phyloP scores from a whole-genome alignment of 1,140 invertebrate species.

The Globodera ellingtonae region DNA sequence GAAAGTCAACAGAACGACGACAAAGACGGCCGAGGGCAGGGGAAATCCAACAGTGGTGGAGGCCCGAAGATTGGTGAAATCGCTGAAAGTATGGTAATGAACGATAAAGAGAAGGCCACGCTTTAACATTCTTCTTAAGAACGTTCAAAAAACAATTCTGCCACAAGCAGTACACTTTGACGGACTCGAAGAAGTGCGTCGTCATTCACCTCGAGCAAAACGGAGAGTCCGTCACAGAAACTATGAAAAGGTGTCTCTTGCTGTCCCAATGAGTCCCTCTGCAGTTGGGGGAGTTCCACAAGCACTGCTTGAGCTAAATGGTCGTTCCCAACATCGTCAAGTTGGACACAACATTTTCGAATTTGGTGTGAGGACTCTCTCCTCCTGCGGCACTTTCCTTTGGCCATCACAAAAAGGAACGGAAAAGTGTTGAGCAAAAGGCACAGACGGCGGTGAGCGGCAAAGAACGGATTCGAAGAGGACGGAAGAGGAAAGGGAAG shows the following conservation, averaged over 20 bases:
- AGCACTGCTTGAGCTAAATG: background rate
- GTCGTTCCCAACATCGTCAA: background rate
- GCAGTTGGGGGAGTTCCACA: background rate
- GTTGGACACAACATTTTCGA: background rate
- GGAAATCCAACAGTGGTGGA: background rate
- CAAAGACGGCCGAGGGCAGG: background rate
- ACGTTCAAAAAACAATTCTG: no score
- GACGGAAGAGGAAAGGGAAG: background rate
- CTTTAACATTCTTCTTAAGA: no score
- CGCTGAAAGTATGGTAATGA: background rate
- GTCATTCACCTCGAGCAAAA: background rate
- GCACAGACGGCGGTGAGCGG: background rate
- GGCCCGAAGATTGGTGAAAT: background rate
- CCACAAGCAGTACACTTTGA: background rate
- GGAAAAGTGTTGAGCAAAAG: conserved; percentile 4
- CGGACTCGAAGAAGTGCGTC: background rate
- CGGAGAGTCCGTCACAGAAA: background rate
- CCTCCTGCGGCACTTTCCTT: background rate
- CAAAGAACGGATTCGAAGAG: background rate
- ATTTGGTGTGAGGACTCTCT: background rate
- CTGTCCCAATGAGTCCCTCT: background rate
- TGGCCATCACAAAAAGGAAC: background rate
- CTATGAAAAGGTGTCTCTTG: background rate
- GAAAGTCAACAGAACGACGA: background rate
- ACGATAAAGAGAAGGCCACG: no score